Base-by-base conservation (phyloP, 2,113 vertebrate genomes). In the Tor tambroides region DNA sequence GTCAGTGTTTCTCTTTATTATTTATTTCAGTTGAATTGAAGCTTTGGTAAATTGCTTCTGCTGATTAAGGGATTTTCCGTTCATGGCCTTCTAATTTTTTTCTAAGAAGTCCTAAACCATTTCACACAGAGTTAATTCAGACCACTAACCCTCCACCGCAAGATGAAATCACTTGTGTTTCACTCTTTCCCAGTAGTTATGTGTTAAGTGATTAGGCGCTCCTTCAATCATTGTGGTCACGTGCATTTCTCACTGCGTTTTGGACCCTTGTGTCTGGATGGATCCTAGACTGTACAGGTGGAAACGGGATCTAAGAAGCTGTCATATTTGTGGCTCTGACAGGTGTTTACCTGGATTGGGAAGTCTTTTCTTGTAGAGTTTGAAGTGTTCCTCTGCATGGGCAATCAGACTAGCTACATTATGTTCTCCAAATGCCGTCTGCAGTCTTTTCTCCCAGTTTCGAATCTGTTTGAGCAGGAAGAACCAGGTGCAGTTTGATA, bases 361-460 rank as follows among this genome's bases (percentile, higher is more conserved):
- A 46, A 92, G 89, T 49, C 54, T 83, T 54, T 92, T 82, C 75
- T 74, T 90, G 90, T 94, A 94, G 30, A 88, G 77, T 65, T 87
- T 85, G 32, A 93, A 84, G 38, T 93, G 87, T 28, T 93, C 85
- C 51, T 92, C 67, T 6, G 93, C 94, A 51, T 85, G 43, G 3
- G 46, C 71, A 56, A 91, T 91, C n/a, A 94, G 87, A 32, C 91
- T 87, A 6, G 92, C 92, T 59, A 90, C 85, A 2, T 21, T 14
- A 90, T n/a, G 59, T 26, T 61, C 91, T 82, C 74, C 83, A 0
- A 67, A 56, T 41, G 88, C 84, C 65, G 87, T 89, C n/a, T 92
- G 93, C 1, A 95, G 91, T 81, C 89, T 92, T 88, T 91, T 90
- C 89, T 95, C 94, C 94, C 94, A 95, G 89, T 85, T 94, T 85